phyloP scores from a whole-genome alignment of 1,140 invertebrate species.

The Heterodera schachtii region DNA sequence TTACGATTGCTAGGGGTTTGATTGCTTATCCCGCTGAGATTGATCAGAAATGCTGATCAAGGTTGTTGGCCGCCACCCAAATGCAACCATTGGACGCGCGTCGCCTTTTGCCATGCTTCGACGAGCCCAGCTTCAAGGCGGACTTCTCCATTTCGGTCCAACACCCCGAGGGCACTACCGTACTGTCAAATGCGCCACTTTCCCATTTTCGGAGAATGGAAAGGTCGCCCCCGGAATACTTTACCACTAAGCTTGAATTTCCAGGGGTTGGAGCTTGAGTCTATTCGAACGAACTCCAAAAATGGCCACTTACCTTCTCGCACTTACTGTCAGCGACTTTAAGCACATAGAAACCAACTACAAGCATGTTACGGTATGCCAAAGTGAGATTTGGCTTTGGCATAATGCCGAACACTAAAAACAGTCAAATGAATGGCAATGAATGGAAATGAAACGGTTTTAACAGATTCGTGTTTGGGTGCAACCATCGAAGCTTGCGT shows the following conservation, averaged over 20 bases:
- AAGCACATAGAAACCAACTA: conserved; percentile 33
- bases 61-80: conserved; percentile 51
- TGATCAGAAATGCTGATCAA: conserved; percentile 11
- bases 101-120: conserved; percentile 59
- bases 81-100: conserved; percentile 59
- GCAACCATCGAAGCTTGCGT: conserved; percentile 76
- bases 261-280: conserved; percentile 30
- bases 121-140: conserved; percentile 61
- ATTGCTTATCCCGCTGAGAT: neutral
- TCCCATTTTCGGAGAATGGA: conserved; percentile 8
- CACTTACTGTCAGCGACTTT: conserved; percentile 67
- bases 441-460: no score
- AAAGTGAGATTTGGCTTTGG: conserved; percentile 6
- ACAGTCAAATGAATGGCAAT: neutral
- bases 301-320: conserved; percentile 68
- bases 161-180: conserved; percentile 41
- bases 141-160: conserved; percentile 47
- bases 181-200: conserved; percentile 37
- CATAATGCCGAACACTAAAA: conserved; percentile 8
- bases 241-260: neutral
- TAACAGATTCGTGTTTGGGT: conserved; percentile 76
- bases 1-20: no score
- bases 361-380: conserved; percentile 29
- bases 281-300: conserved; percentile 49
- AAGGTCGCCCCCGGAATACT: neutral